These are phyloP conservation scores for Polymixis flavicincta DNA, from an alignment of 2,888 invertebrate species.

Conservation along the genomic window DNA sequence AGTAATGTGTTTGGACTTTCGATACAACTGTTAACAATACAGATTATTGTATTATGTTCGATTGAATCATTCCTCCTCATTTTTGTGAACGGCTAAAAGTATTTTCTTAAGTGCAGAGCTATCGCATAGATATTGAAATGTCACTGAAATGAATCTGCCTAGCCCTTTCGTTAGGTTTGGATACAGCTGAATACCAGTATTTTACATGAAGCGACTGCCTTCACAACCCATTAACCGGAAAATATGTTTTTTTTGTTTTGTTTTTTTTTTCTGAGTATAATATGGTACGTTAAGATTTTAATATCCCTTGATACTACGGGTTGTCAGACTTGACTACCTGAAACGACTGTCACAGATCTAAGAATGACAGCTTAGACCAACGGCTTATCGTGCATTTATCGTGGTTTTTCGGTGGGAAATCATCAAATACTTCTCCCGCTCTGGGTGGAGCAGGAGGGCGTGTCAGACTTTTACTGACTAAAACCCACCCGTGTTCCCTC, in stretches of 20 bases:
- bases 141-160: not conserved
- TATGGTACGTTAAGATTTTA: too few species aligned
- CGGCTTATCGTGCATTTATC: not conserved
- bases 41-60: not conserved
- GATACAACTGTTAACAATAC: slow-evolving; percentile 24
- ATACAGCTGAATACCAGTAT: too few species aligned
- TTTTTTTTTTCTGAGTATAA: too few species aligned
- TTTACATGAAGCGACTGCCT: too few species aligned
- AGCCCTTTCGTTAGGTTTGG: too few species aligned
- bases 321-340: not conserved
- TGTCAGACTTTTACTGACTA: too few species aligned
- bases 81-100: not conserved
- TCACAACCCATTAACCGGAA: too few species aligned
- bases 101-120: not conserved
- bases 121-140: not conserved
- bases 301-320: not conserved
- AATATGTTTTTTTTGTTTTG: too few species aligned
- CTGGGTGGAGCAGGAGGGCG: too few species aligned
- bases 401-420: too few species aligned
- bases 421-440: too few species aligned
- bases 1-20: slow-evolving; percentile 31
- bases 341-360: not conserved
- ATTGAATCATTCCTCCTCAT: not conserved
- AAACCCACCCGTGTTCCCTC: too few species aligned
- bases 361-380: not conserved